phyloP scores from a whole-genome alignment of 2,113 vertebrate genomes.

The Panthera leo region DNA sequence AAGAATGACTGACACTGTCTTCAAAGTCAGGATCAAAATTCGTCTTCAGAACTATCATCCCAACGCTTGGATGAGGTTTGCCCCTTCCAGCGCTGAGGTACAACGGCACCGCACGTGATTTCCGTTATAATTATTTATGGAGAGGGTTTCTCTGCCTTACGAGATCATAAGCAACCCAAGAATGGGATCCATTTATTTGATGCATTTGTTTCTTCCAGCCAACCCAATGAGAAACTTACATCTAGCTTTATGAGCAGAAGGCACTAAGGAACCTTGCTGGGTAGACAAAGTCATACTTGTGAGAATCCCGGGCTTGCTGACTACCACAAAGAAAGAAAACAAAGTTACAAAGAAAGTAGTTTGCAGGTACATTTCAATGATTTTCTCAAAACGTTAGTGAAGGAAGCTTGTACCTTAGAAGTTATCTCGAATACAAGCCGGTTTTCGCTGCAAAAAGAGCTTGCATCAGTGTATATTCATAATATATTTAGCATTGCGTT shows the following conservation, averaged over 20 bases:
- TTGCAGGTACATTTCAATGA: background rate
- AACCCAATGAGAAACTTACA: background rate
- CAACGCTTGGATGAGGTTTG: background rate
- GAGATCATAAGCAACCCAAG: background rate
- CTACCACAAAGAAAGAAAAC: background rate
- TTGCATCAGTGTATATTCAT: fast-evolving
- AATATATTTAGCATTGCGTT: background rate
- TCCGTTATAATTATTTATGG: no score
- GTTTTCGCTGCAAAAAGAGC: no score
- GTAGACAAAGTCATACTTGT: background rate
- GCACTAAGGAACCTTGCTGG: background rate
- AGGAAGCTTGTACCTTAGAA: background rate
- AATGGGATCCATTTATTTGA: background rate
- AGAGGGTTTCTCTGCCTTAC: background rate
- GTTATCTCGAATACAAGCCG: background rate
- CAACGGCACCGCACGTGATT: background rate
- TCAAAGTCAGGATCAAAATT: background rate
- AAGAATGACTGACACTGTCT: background rate
- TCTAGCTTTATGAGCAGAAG: background rate
- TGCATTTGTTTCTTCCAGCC: background rate
- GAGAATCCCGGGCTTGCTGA: background rate
- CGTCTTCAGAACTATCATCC: background rate
- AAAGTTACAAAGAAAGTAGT: background rate
- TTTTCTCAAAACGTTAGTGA: background rate
- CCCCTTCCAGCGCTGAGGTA: background rate